These are phyloP conservation scores for Apantesis nais DNA, from an alignment of 2,888 invertebrate genomes.

Conservation along the genomic window DNA sequence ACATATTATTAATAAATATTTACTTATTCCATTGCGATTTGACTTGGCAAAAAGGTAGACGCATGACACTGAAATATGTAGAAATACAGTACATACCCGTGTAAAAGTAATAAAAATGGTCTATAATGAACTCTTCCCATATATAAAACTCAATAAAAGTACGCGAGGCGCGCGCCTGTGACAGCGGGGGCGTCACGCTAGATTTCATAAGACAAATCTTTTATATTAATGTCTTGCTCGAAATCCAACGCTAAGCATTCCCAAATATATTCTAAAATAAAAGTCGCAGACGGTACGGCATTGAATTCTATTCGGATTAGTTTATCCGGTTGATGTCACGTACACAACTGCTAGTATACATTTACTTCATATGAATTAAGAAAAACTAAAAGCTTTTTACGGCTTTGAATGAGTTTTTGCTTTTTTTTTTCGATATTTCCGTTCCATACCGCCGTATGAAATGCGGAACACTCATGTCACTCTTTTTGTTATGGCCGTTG, in stretches of 20 bases:
- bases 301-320: constrained; percentile 60
- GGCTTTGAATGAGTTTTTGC: constrained; percentile 33
- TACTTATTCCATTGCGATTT: no score
- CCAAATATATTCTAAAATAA: constrained; percentile 69
- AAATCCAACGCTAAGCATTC: constrained; percentile 57
- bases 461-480: constrained; percentile 12
- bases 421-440: constrained; percentile 23
- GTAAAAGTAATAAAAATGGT: constrained; percentile 28
- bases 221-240: constrained; percentile 60
- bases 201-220: constrained; percentile 61
- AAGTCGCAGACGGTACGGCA: constrained; percentile 55
- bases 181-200: constrained; percentile 45
- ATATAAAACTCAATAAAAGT: constrained; percentile 39
- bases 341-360: constrained; percentile 45
- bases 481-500: constrained; percentile 6
- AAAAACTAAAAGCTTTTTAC: constrained; percentile 35
- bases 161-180: constrained; percentile 30
- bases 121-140: constrained; percentile 31
- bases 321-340: constrained; percentile 63
- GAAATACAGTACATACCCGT: constrained; percentile 12
- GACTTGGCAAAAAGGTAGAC: no score
- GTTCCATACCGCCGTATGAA: constrained; percentile 3
- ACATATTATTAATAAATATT: no score
- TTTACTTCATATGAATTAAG: constrained; percentile 31
- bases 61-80: not conserved